Conservation (phyloP, 2,888 invertebrate species). For the Lysandra coridon region DNA sequence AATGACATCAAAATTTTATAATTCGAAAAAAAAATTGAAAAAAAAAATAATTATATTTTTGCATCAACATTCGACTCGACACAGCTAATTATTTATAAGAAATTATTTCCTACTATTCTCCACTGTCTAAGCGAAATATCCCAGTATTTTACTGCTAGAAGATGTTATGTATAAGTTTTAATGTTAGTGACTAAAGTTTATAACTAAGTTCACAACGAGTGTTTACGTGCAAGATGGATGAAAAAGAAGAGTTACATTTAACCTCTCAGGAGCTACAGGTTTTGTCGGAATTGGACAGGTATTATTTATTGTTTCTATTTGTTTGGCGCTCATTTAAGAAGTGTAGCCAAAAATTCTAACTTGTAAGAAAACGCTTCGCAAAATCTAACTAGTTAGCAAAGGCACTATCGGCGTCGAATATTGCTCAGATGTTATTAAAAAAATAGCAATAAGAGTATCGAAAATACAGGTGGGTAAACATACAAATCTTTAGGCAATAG, state of each 20-base stretch:
- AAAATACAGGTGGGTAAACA: background rate
- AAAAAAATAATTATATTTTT: background rate
- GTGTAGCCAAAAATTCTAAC: background rate
- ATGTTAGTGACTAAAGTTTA: background rate
- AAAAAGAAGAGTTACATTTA: constrained; percentile 85
- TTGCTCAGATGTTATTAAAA: background rate
- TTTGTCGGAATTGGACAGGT: constrained; percentile 94
- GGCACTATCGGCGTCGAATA: background rate
- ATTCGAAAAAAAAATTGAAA: background rate
- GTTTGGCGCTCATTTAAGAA: constrained; percentile 33
- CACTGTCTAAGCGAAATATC: background rate
- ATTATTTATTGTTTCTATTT: constrained; percentile 35
- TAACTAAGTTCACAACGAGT: background rate
- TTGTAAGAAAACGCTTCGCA: background rate
- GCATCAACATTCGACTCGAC: background rate
- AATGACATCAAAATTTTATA: background rate
- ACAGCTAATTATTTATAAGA: background rate
- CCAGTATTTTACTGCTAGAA: background rate
- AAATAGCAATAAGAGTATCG: background rate
- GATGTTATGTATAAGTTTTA: background rate
- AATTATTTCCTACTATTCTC: background rate
- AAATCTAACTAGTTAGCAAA: background rate
- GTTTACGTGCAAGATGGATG: constrained; percentile 61
- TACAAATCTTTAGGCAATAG: background rate
- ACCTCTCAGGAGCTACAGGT: constrained; percentile 92